These are phyloP conservation scores for Falco rusticolus DNA, from an alignment of 2,797 vertebrate species.

Conservation along the genomic window DNA sequence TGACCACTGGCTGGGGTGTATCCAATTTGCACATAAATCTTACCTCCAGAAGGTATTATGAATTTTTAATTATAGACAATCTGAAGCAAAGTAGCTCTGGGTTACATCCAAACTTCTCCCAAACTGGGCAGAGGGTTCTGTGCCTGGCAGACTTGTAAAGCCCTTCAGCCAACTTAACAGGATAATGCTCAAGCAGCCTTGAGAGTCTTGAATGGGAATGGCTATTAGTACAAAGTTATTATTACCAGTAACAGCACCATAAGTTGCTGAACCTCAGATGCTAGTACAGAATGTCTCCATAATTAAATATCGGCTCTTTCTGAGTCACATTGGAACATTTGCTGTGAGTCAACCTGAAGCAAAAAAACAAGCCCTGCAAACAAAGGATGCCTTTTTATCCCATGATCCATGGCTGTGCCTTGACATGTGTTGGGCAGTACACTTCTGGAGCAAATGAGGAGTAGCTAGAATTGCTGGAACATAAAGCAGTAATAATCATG, in stretches of 20 bases:
- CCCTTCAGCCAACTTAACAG: not conserved
- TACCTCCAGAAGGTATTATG: not conserved
- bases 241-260: not conserved
- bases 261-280: not conserved
- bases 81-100: not conserved
- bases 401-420: not conserved
- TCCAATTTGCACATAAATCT: not conserved
- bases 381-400: conserved; percentile 3
- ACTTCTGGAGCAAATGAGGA: not conserved
- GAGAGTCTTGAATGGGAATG: not conserved
- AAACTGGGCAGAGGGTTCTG: not conserved
- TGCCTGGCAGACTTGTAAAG: not conserved
- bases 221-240: not conserved
- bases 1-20: not conserved
- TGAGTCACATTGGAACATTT: conserved; percentile 50
- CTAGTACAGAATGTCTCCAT: conserved; percentile 11
- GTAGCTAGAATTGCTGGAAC: not conserved
- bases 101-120: not conserved
- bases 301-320: not conserved
- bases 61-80: not conserved
- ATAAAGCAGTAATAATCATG: not conserved
- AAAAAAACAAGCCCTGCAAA: conserved; percentile 10
- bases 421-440: not conserved
- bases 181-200: not conserved
- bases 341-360: conserved; percentile 38